Conservation (phyloP, 2,888 invertebrate species). For the Tetragonula carbonaria region DNA sequence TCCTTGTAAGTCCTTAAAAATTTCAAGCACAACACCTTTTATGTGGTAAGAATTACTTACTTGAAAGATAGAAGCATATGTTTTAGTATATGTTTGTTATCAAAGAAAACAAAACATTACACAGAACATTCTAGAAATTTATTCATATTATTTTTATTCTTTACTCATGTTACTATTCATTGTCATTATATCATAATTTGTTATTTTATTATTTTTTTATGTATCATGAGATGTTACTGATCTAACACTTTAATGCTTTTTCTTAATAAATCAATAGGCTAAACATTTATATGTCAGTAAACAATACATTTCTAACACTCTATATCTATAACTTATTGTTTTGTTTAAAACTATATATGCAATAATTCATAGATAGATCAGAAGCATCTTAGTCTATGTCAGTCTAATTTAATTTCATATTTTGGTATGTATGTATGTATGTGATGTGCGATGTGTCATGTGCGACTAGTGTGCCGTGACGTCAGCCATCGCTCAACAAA, state of each 20-base stretch:
- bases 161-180: slow-evolving; percentile 3
- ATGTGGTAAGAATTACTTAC: slow-evolving; percentile 61
- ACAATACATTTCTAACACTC: neutral
- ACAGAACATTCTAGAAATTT: slow-evolving; percentile 1
- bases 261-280: neutral
- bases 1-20: slow-evolving; percentile 50
- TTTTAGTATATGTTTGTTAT: slow-evolving; percentile 16
- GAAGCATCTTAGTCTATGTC: slow-evolving; percentile 55
- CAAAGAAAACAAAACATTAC: slow-evolving; percentile 10
- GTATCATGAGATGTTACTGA: slow-evolving; percentile 53
- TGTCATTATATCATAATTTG: slow-evolving; percentile 1
- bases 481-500: slow-evolving; percentile 88
- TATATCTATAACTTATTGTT: neutral
- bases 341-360: neutral
- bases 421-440: slow-evolving; percentile 75
- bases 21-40: slow-evolving; percentile 57
- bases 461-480: slow-evolving; percentile 83
- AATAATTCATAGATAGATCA: slow-evolving; percentile 38
- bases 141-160: slow-evolving; percentile 4
- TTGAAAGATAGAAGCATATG: slow-evolving; percentile 28
- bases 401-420: slow-evolving; percentile 60
- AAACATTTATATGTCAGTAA: no score
- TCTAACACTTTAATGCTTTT: slow-evolving; percentile 41
- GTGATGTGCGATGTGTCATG: slow-evolving; percentile 82
- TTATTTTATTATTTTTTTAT: slow-evolving; percentile 3